phyloP scores from a whole-genome alignment of 2,113 vertebrate genomes.

The Nibea albiflora region DNA sequence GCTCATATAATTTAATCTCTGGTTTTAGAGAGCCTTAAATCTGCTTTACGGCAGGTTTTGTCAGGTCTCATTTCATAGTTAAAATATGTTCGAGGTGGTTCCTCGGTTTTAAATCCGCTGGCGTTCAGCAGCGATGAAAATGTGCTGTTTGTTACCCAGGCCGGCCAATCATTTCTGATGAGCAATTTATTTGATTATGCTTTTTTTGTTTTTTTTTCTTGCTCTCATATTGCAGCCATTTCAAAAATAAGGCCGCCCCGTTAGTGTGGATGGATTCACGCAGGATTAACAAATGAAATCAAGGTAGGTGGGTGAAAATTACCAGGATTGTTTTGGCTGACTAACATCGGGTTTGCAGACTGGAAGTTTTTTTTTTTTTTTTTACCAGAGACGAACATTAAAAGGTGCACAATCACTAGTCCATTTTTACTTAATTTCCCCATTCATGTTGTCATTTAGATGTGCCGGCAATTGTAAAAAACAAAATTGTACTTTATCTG shows the following conservation, averaged over 20 bases:
- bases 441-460: background rate
- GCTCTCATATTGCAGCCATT: background rate
- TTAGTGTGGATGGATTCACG: background rate
- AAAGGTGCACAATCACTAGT: background rate
- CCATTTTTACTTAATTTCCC: background rate
- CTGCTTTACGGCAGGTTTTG: background rate
- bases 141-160: background rate
- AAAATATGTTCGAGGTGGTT: background rate
- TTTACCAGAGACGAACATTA: background rate
- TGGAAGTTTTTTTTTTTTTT: background rate
- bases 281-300: background rate
- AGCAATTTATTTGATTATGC: background rate
- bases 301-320: background rate
- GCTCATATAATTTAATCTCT: background rate
- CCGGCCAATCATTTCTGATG: background rate
- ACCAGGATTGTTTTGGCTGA: background rate
- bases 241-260: background rate
- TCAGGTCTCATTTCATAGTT: background rate
- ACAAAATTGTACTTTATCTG: slow-evolving; percentile 15
- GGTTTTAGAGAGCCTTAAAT: background rate
- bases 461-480: slow-evolving; percentile 13
- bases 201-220: background rate
- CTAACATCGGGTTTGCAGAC: background rate
- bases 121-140: background rate
- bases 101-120: background rate